phyloP scores from a whole-genome alignment of 2,113 vertebrate genomes.

The Burhinus oedicnemus region DNA sequence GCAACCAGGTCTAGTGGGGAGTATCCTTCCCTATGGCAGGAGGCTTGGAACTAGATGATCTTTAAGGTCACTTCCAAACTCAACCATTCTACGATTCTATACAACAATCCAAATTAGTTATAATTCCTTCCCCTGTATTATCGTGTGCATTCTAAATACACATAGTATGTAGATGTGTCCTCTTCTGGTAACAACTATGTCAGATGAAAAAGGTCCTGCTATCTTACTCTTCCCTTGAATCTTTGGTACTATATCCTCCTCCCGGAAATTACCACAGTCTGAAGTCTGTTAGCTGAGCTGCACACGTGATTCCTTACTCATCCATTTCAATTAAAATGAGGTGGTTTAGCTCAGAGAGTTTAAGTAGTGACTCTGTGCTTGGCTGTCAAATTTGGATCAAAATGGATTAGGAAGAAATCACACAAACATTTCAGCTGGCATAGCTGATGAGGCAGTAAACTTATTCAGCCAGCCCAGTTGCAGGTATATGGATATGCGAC shows the following conservation, averaged over 20 bases:
- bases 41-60: no score
- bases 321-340: background rate
- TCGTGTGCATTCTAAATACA: background rate
- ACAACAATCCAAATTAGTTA: background rate
- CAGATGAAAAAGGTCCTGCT: background rate
- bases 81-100: no score
- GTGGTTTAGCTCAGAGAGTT: background rate
- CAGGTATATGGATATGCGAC: background rate
- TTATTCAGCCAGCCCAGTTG: background rate
- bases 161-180: background rate
- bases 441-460: background rate
- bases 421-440: background rate
- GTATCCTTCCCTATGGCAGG: no score
- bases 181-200: background rate
- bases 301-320: background rate
- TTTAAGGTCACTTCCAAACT: no score
- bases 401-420: background rate
- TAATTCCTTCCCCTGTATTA: background rate
- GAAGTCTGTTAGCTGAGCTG: background rate
- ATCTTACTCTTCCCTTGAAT: background rate
- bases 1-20: no score
- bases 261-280: background rate
- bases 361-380: background rate
- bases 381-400: background rate
- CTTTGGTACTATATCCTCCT: background rate